Evolutionary conservation across 2,113 vertebrate species (phyloP).

Genomic region (Triplophysa rosa): DNA sequence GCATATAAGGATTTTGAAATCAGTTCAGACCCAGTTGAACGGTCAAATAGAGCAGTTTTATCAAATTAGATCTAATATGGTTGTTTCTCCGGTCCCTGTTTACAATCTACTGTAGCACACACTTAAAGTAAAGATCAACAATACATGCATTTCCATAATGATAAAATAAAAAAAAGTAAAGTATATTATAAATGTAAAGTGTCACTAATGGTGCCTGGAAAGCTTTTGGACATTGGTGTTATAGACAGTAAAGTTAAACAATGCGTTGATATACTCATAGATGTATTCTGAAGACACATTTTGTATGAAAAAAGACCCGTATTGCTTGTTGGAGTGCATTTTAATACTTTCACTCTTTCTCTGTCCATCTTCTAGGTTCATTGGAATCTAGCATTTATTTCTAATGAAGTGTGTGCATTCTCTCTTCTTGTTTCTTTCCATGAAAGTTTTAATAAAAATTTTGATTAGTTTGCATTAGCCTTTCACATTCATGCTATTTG

Average conservation of each 20-base stretch:
- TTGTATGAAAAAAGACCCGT: not conserved
- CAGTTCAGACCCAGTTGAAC: conserved; percentile 19
- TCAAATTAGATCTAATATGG: conserved; percentile 25
- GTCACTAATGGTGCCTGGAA: conserved; percentile 2
- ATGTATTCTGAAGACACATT: not conserved
- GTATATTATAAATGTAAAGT: not conserved
- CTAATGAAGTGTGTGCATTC: no score
- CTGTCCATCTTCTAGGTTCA: no score
- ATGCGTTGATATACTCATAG: not conserved
- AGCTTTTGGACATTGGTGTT: conserved; percentile 8
- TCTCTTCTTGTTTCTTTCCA: not conserved
- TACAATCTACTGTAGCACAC: conserved; percentile 6
- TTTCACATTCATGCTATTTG: not conserved
- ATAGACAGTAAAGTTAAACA: not conserved
- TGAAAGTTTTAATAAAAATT: not conserved
- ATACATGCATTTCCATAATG: conserved; percentile 16
- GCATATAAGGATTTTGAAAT: conserved; percentile 12
- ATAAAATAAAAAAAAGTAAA: not conserved
- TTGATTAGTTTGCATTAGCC: not conserved
- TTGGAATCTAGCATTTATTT: no score
- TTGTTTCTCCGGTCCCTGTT: conserved; percentile 6
- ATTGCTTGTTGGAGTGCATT: not conserved
- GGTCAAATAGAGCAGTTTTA: conserved; percentile 6
- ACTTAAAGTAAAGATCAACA: conserved; percentile 14
- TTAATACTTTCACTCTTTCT: not conserved